Conservation (phyloP, 2,797 vertebrate species). For the Lacerta agilis region DNA sequence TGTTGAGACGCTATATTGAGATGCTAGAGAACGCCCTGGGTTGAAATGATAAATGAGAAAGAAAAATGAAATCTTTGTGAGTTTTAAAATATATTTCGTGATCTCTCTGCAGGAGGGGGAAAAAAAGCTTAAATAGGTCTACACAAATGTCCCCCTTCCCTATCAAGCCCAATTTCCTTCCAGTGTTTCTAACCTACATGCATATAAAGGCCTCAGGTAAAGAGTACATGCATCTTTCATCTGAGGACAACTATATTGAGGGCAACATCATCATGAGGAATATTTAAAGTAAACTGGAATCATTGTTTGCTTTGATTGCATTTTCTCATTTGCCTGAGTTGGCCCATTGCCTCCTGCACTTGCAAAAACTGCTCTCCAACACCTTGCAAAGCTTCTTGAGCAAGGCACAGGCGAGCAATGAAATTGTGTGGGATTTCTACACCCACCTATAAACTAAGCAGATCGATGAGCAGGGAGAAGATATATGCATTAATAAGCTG, state of each 20-base stretch:
- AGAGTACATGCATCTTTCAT: background rate
- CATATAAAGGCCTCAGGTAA: background rate
- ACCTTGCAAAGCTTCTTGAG: background rate
- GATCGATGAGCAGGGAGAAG: background rate
- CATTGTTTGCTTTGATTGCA: background rate
- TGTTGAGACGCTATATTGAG: background rate
- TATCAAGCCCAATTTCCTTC: background rate
- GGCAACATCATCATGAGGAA: background rate
- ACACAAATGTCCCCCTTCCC: background rate
- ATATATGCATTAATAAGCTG: background rate
- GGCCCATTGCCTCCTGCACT: background rate
- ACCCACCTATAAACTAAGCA: background rate
- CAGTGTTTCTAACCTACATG: background rate
- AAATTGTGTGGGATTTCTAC: background rate
- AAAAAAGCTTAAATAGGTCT: background rate
- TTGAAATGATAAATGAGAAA: background rate
- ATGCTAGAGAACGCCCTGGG: background rate
- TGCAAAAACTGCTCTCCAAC: background rate
- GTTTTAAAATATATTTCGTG: background rate
- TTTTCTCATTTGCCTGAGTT: background rate
- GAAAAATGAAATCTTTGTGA: background rate
- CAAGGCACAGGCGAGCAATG: background rate
- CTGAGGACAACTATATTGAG: background rate
- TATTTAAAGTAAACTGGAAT: background rate
- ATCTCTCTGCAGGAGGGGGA: background rate